A percentile compares a stretch with the other conserved stretches of the same genome.
Conservation (phyloP, 2,888 invertebrate genomes). For the Digitonthophagus gazella region DNA sequence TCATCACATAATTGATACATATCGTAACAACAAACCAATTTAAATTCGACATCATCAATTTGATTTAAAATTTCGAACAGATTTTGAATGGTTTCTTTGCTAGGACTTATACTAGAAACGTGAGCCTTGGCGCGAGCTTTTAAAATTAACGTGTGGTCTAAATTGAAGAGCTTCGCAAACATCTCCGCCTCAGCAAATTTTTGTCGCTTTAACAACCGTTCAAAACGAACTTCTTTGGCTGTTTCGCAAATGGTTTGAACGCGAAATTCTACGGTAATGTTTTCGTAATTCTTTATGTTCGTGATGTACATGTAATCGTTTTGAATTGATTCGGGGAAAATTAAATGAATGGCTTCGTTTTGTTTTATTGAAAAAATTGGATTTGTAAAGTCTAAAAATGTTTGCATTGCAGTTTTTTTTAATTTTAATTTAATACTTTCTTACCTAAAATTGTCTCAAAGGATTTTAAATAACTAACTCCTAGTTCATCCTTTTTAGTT, state of each 20-base stretch:
- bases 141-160: slow-evolving; percentile 48
- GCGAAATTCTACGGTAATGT: slow-evolving; percentile 37
- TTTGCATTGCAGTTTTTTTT: not conserved
- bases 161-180: slow-evolving; percentile 50
- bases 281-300: slow-evolving; percentile 31
- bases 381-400: slow-evolving; percentile 31
- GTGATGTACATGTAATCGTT: slow-evolving; percentile 43
- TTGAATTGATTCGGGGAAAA: slow-evolving; percentile 34
- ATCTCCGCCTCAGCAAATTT: slow-evolving; percentile 53
- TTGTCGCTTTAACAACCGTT: slow-evolving; percentile 49
- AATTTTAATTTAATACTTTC: slow-evolving; percentile 5
- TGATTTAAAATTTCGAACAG: slow-evolving; percentile 49
- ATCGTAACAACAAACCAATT: slow-evolving; percentile 49
- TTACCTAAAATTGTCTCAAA: slow-evolving; percentile 30
- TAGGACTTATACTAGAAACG: slow-evolving; percentile 38
- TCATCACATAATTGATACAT: slow-evolving; percentile 29
- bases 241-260: slow-evolving; percentile 48
- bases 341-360: slow-evolving; percentile 34
- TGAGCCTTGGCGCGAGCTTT: slow-evolving; percentile 51
- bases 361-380: slow-evolving; percentile 40
- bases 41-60: slow-evolving; percentile 50
- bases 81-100: slow-evolving; percentile 43
- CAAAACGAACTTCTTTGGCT: slow-evolving; percentile 51
- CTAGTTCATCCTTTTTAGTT: slow-evolving; percentile 24
- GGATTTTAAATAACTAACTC: slow-evolving; percentile 25